Base-by-base conservation (phyloP, 2,888 invertebrate species). In the Hedya salicella region DNA sequence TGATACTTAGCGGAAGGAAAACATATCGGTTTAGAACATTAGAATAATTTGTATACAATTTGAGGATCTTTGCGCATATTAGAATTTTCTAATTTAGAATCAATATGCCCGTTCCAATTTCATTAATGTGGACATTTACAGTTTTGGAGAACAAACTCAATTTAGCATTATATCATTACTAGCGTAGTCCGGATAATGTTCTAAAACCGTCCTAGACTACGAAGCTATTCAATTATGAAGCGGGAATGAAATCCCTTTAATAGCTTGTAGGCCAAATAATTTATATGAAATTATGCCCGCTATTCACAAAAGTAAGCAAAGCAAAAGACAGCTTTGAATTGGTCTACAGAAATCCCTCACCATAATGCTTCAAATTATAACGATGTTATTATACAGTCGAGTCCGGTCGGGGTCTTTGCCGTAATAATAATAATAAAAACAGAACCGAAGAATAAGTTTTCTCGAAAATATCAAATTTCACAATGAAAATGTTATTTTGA, bases 341-440 rank as follows among this genome's bases (percentile, higher is more conserved):
- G n/a, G n/a, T n/a, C n/a, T n/a, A n/a, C n/a, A n/a, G n/a, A n/a
- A n/a, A n/a, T n/a, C 13, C 6, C 11, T 9, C 36, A 11, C 2
- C 11, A 36, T 36, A 36, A 9, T 16, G 17, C 25, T 52, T 32
- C 42, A 57, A 42, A 50, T 59, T 44, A 59, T 59, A 59, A 46
- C 52, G 42, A 36, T 16, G 16, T 50, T 50, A 57, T 65, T 65
- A 52, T 39, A 25, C 52, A 32, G 50, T 9, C 8, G 21, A 39
- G 25, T 52, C 16, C 44, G 64, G 59, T 52, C 44, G 59, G 64
- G 50, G 25, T 30, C 40, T 50, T 64, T 44, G 54, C 56, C 49
- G 49, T 59, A 64, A 64, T 30, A 59, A 52, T 59, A 52, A 39
- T 36, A 50, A 59, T 64, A 59, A 64, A 62, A 50, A 44, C 42